Evolutionary conservation across 2,888 invertebrate genomes (phyloP).

Genomic region (Muscina levida): DNA sequence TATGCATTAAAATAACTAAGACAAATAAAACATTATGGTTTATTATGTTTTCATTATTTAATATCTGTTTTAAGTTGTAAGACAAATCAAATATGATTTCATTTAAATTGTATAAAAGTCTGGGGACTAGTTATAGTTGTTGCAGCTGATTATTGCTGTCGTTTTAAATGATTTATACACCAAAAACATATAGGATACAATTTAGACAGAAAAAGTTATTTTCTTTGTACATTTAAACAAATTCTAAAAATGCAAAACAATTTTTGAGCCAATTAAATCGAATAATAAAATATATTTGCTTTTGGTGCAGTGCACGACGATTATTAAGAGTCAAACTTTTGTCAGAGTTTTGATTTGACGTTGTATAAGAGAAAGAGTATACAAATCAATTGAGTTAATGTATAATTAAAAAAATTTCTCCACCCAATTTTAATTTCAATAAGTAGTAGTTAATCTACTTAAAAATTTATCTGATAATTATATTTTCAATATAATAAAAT

Average conservation of each 20-base stretch:
- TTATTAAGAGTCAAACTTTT: slow-evolving; percentile 36
- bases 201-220: slow-evolving; percentile 33
- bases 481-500: slow-evolving; percentile 27
- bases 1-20: slow-evolving; percentile 31
- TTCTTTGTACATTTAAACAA: too few relatives aligned
- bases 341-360: slow-evolving; percentile 30
- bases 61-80: slow-evolving; percentile 18
- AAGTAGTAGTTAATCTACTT: slow-evolving; percentile 37
- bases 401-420: slow-evolving; percentile 75
- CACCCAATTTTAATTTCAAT: slow-evolving; percentile 77
- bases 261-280: slow-evolving; percentile 12
- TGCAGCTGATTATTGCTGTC: neutral
- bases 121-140: neutral
- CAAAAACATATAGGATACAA: slow-evolving; percentile 40
- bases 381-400: slow-evolving; percentile 41
- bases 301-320: slow-evolving; percentile 49
- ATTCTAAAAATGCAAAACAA: neutral
- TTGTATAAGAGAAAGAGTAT: slow-evolving; percentile 32
- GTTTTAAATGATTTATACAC: slow-evolving; percentile 18
- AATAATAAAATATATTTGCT: slow-evolving; percentile 16
- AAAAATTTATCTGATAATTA: slow-evolving; percentile 28
- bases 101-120: slow-evolving; percentile 14
- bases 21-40: too few relatives aligned
- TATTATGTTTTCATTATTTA: too few relatives aligned
- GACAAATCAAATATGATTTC: neutral